Percentiles rank a stretch among this genome's conserved stretches.
Conservation (phyloP, 2,113 vertebrate genomes). For the Tragelaphus strepsiceros region DNA sequence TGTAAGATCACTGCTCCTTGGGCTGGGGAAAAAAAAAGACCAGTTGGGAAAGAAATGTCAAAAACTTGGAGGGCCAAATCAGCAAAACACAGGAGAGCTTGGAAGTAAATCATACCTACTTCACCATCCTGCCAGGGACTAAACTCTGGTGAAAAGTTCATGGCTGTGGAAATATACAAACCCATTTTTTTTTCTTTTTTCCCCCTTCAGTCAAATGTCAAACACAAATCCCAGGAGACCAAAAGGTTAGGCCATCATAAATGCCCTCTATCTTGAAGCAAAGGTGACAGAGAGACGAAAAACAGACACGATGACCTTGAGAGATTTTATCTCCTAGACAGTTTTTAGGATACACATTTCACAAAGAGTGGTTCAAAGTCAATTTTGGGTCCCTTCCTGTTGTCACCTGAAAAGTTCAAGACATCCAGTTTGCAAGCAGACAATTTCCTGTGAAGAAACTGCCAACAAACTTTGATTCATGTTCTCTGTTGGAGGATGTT, state of each 20-base stretch:
- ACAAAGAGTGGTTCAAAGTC: constrained; percentile 9
- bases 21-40: neutral
- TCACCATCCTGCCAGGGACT: neutral
- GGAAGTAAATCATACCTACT: neutral
- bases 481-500: constrained; percentile 43
- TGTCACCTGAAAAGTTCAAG: constrained; percentile 52
- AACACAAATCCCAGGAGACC: neutral
- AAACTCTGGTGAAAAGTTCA: constrained; percentile 8
- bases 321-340: neutral
- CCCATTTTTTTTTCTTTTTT: neutral
- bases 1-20: neutral
- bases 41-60: neutral
- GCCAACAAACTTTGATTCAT: constrained; percentile 29
- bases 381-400: neutral
- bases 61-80: neutral
- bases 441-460: constrained; percentile 28
- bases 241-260: neutral
- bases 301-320: neutral
- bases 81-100: neutral
- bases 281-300: constrained; percentile 12
- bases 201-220: neutral
- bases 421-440: neutral
- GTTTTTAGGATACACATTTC: neutral
- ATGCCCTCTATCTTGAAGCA: constrained; percentile 26
- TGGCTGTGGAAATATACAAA: neutral